Percentiles rank a stretch among this genome's conserved stretches.
Conservation (phyloP, 2,888 invertebrate species). For the Volucella bombylans region DNA sequence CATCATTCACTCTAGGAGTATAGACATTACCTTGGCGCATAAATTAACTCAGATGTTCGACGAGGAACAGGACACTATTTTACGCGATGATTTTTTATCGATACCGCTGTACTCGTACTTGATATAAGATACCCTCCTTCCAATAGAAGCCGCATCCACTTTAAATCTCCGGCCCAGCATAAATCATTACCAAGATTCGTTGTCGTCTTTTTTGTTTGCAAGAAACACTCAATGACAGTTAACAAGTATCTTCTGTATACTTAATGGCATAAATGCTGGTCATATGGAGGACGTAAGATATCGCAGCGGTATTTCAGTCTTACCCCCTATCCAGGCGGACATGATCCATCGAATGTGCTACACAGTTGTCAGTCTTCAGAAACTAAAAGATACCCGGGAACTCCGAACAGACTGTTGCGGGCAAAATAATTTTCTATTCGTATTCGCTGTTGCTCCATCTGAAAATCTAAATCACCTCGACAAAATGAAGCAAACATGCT, state of each 20-base stretch:
- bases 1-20: too few relatives aligned
- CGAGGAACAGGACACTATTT: conserved; percentile 42
- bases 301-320: conserved; percentile 51
- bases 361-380: conserved; percentile 54
- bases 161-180: conserved; percentile 35
- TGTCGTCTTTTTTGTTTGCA: conserved; percentile 23
- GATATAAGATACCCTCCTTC: conserved; percentile 40
- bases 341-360: conserved; percentile 66
- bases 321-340: conserved; percentile 65
- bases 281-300: conserved; percentile 49
- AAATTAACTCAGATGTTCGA: conserved; percentile 60
- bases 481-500: conserved; percentile 69
- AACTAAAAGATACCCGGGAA: not conserved
- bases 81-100: conserved; percentile 55
- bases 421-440: conserved; percentile 49
- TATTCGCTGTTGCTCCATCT: conserved; percentile 57
- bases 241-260: conserved; percentile 69
- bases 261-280: conserved; percentile 73
- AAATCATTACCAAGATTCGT: conserved; percentile 62
- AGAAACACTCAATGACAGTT: conserved; percentile 62
- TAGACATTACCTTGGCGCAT: conserved; percentile 25
- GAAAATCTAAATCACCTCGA: conserved; percentile 71
- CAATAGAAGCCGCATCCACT: conserved; percentile 39
- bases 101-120: conserved; percentile 3
- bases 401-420: conserved; percentile 13